Conservation (phyloP, 2,888 invertebrate genomes). For the Fragum whitleyi region DNA sequence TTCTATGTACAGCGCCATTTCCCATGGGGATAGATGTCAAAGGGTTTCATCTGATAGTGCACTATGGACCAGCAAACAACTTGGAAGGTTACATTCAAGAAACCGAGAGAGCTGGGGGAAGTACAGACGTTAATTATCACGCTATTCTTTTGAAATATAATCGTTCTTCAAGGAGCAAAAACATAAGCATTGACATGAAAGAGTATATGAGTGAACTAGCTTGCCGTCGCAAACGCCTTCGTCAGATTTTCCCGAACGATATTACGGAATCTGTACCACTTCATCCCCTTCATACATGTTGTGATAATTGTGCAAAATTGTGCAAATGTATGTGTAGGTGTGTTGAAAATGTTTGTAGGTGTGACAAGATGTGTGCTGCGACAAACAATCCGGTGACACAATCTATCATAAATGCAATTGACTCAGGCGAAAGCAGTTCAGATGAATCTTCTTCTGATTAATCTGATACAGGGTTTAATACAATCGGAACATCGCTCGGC, state of each 20-base stretch:
- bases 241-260: background rate
- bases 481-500: too few relatives aligned
- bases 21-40: slow-evolving; percentile 58
- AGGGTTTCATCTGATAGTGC: slow-evolving; percentile 40
- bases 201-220: slow-evolving; percentile 13
- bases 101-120: slow-evolving; percentile 45
- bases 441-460: too few relatives aligned
- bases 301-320: slow-evolving; percentile 19
- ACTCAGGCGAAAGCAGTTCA: too few relatives aligned
- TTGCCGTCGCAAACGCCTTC: slow-evolving; percentile 3
- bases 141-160: slow-evolving; percentile 43
- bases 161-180: slow-evolving; percentile 26
- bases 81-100: slow-evolving; percentile 52
- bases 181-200: slow-evolving; percentile 40
- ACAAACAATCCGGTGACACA: too few relatives aligned
- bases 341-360: slow-evolving; percentile 6
- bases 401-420: too few relatives aligned
- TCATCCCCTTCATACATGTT: slow-evolving; percentile 19
- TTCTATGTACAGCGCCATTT: slow-evolving; percentile 45
- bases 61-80: slow-evolving; percentile 53
- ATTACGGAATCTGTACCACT: background rate
- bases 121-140: slow-evolving; percentile 20
- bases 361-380: too few relatives aligned
- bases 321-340: slow-evolving; percentile 33
- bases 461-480: too few relatives aligned